Evolutionary conservation across 2,113 vertebrate species (phyloP).

Genomic region (Semnornis frantzii): DNA sequence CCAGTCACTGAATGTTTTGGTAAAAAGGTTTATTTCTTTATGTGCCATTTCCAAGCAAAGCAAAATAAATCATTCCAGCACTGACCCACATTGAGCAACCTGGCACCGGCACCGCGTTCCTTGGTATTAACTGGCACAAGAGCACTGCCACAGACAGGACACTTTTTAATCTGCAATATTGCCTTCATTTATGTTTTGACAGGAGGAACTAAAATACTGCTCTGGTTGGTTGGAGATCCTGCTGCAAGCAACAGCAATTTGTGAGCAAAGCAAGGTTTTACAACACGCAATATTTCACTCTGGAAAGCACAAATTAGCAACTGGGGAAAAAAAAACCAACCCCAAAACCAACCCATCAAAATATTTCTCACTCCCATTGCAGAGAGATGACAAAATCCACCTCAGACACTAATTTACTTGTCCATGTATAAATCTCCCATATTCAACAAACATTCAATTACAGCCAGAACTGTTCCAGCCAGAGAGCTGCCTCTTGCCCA

Average conservation of each 20-base stretch:
- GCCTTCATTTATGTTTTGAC: conserved; percentile 32
- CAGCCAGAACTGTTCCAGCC: conserved; percentile 15
- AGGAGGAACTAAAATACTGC: neutral
- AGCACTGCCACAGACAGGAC: neutral
- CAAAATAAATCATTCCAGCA: neutral
- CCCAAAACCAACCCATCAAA: neutral
- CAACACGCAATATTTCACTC: conserved; percentile 8
- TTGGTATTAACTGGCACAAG: neutral
- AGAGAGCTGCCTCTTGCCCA: conserved; percentile 43
- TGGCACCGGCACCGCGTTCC: neutral
- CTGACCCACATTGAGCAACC: neutral
- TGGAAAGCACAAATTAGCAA: conserved; percentile 24
- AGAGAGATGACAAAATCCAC: conserved; percentile 30
- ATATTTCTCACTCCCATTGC: conserved; percentile 25
- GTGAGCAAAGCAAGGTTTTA: neutral
- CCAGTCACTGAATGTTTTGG: neutral
- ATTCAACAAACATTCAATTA: conserved; percentile 15
- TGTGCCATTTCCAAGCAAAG: neutral
- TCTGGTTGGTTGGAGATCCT: neutral
- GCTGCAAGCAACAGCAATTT: conserved; percentile 13
- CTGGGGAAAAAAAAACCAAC: neutral
- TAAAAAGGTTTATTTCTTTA: neutral
- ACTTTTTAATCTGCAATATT: conserved; percentile 14
- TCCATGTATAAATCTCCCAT: neutral
- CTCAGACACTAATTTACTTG: conserved; percentile 42